Conservation (phyloP, 1,140 invertebrate genomes). For the Pseudomyrmex pallidus region DNA sequence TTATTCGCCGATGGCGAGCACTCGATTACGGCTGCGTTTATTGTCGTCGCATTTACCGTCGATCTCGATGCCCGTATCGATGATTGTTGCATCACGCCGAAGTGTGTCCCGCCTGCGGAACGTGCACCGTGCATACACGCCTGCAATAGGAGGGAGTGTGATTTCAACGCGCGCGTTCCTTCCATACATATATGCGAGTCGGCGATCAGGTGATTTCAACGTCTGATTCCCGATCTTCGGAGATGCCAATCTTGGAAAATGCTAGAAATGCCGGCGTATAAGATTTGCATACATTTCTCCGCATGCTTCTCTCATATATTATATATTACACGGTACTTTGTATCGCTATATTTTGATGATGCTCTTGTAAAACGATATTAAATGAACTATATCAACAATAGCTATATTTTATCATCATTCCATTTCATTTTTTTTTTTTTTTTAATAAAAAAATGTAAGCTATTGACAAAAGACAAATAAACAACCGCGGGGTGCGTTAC, state of each 20-base stretch:
- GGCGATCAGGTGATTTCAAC: background rate
- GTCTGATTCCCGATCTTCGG: background rate
- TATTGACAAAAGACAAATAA: constrained; percentile 6
- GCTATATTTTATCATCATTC: background rate
- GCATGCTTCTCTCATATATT: background rate
- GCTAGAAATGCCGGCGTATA: too few relatives aligned
- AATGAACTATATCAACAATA: background rate
- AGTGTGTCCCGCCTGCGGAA: constrained; percentile 70
- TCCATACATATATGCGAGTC: too few relatives aligned
- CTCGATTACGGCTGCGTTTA: constrained; percentile 44
- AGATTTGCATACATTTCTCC: too few relatives aligned
- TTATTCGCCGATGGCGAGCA: constrained; percentile 45
- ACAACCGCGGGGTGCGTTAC: too few relatives aligned
- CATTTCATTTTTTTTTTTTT: background rate
- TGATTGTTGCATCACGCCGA: background rate
- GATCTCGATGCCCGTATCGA: constrained; percentile 21
- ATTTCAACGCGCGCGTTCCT: too few relatives aligned
- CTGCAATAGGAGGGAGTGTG: too few relatives aligned
- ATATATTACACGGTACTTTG: background rate
- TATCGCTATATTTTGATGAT: background rate
- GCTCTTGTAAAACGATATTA: too few relatives aligned
- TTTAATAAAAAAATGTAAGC: background rate
- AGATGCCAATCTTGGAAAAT: background rate
- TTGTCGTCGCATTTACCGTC: constrained; percentile 60
- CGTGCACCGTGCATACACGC: constrained; percentile 70